phyloP scores from a whole-genome alignment of 2,797 vertebrate genomes.

The Sebastes taczanowskii region DNA sequence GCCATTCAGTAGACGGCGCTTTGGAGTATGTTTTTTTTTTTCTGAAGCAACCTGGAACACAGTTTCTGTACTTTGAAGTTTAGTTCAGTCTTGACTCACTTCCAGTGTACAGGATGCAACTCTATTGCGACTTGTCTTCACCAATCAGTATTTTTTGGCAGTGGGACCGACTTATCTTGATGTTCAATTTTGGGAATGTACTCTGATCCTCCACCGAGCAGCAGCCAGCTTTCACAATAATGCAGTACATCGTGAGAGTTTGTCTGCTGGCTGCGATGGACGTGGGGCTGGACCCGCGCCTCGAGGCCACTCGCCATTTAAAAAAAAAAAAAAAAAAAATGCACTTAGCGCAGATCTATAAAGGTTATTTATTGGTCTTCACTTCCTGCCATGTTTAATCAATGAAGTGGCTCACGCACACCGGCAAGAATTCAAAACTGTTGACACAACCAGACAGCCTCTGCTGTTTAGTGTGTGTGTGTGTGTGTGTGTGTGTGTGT shows the following conservation, averaged over 20 bases:
- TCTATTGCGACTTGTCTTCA: slow-evolving; percentile 17
- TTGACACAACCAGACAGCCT: slow-evolving; percentile 60
- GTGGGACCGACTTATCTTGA: slow-evolving; percentile 26
- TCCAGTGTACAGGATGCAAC: background rate
- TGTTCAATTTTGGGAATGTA: slow-evolving; percentile 24
- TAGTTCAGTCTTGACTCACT: background rate
- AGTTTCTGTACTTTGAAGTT: background rate
- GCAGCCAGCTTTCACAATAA: background rate
- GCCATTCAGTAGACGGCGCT: background rate
- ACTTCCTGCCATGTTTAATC: slow-evolving; percentile 74
- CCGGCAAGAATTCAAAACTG: slow-evolving; percentile 58
- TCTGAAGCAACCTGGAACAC: background rate
- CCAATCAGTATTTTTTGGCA: background rate
- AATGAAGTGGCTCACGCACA: slow-evolving; percentile 67
- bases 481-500: no score
- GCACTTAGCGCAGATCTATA: slow-evolving; percentile 63
- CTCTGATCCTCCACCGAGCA: slow-evolving; percentile 1
- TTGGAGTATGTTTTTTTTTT: background rate
- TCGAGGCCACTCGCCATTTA: slow-evolving; percentile 43
- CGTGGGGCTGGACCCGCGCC: slow-evolving; percentile 38
- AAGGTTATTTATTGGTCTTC: slow-evolving; percentile 71
- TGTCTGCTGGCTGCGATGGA: slow-evolving; percentile 11
- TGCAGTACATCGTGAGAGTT: background rate
- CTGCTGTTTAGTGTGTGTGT: background rate
- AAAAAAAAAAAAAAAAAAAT: slow-evolving; percentile 35